Percentiles rank a stretch among this genome's conserved stretches.
Conservation (phyloP, 1,140 invertebrate genomes). For the Scaptomyza graminum region DNA sequence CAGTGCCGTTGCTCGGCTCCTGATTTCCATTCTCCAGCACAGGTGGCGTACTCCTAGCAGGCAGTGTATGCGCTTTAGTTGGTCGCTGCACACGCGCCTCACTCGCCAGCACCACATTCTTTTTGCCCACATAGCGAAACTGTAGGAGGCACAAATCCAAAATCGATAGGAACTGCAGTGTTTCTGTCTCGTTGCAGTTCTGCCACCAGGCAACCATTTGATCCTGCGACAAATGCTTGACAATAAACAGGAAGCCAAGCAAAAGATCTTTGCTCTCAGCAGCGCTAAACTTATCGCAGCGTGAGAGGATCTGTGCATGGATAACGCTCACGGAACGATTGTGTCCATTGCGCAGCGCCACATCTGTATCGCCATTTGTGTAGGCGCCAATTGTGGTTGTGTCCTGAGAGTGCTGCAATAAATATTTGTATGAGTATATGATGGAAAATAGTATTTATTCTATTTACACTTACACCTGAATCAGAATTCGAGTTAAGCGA, state of each 20-base stretch:
- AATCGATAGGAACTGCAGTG: conserved; percentile 74
- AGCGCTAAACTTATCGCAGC: conserved; percentile 90
- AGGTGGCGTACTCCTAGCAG: conserved; percentile 49
- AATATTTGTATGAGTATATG: not conserved
- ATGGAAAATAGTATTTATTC: not conserved
- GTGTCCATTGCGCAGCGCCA: conserved; percentile 74
- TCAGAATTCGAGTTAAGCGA: conserved; percentile 83
- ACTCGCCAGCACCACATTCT: conserved; percentile 87
- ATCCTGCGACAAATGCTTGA: conserved; percentile 95
- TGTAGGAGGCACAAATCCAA: conserved; percentile 89
- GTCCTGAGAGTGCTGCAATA: conserved; percentile 85
- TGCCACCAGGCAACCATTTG: conserved; percentile 96
- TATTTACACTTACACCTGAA: conserved; percentile 63
- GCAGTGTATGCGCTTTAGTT: conserved; percentile 60
- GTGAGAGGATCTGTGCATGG: conserved; percentile 85
- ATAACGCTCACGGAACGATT: conserved; percentile 86
- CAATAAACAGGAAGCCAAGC: conserved; percentile 94
- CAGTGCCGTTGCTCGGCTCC: conserved; percentile 85
- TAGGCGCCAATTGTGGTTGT: conserved; percentile 85
- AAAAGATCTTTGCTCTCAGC: conserved; percentile 90
- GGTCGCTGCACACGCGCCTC: conserved; percentile 61
- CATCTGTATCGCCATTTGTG: conserved; percentile 71
- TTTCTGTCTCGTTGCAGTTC: conserved; percentile 86
- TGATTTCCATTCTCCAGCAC: conserved; percentile 87
- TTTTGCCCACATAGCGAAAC: conserved; percentile 94